Evolutionary conservation across 2,797 vertebrate genomes (phyloP).

Genomic region (Sparidentex hasta): DNA sequence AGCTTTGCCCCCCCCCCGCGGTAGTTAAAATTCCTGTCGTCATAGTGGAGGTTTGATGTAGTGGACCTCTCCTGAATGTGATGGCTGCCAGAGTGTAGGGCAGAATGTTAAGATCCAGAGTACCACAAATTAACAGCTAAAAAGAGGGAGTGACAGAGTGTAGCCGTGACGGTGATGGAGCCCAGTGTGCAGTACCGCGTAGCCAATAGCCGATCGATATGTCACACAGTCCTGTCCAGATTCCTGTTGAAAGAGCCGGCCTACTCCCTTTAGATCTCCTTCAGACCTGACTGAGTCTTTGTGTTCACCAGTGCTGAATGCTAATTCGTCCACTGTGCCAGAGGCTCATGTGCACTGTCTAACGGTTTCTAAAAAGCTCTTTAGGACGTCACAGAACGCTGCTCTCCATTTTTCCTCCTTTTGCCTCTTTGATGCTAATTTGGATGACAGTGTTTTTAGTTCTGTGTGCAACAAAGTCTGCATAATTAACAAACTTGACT

Average conservation of each 20-base stretch:
- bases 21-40: slow-evolving; percentile 63
- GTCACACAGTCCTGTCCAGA: slow-evolving; percentile 70
- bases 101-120: slow-evolving; percentile 66
- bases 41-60: slow-evolving; percentile 71
- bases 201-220: slow-evolving; percentile 76
- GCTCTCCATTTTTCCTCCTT: slow-evolving; percentile 27
- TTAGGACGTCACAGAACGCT: slow-evolving; percentile 60
- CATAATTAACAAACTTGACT: slow-evolving; percentile 48
- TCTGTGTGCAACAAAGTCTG: slow-evolving; percentile 39
- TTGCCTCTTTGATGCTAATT: slow-evolving; percentile 47
- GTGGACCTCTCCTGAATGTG: slow-evolving; percentile 68
- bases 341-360: slow-evolving; percentile 42
- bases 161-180: slow-evolving; percentile 66
- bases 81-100: slow-evolving; percentile 62
- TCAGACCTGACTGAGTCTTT: slow-evolving; percentile 74
- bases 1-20: not conserved
- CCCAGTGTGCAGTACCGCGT: slow-evolving; percentile 67
- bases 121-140: slow-evolving; percentile 74
- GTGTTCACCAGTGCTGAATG: slow-evolving; percentile 66
- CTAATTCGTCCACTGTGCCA: slow-evolving; percentile 65
- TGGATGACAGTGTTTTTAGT: slow-evolving; percentile 32
- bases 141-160: slow-evolving; percentile 77
- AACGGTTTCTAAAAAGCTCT: slow-evolving; percentile 69
- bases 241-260: slow-evolving; percentile 44
- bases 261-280: slow-evolving; percentile 68